A percentile compares a stretch with the other conserved stretches of the same genome.
Conservation (phyloP, 2,113 vertebrate genomes). For the Pitta sordida region DNA sequence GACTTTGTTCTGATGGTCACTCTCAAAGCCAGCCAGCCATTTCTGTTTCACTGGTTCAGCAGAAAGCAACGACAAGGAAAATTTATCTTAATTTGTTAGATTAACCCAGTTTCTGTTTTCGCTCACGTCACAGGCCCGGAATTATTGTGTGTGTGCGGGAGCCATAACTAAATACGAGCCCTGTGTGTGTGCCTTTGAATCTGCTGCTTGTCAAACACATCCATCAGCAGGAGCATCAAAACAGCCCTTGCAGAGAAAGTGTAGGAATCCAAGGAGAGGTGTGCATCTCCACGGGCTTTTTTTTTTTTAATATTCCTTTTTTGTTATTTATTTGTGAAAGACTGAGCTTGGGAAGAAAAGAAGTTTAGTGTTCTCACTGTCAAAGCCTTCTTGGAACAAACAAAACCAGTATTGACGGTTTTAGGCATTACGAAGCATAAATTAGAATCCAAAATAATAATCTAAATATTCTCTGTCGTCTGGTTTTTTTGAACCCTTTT, state of each 20-base stretch:
- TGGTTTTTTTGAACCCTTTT: conserved; percentile 9
- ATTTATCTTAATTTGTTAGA: conserved; percentile 19
- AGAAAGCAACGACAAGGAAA: conserved; percentile 25
- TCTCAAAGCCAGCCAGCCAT: conserved; percentile 15
- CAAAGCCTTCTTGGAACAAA: conserved; percentile 6
- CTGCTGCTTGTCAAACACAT: not conserved
- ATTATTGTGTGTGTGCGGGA: conserved; percentile 42
- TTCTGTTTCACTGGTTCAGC: conserved; percentile 12
- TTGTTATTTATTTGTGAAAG: not conserved
- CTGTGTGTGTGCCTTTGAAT: not conserved
- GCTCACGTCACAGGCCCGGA: not conserved
- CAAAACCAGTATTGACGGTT: conserved; percentile 41
- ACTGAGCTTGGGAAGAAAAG: conserved; percentile 21
- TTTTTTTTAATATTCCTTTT: not conserved
- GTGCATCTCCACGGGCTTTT: not conserved
- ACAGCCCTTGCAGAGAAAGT: not conserved
- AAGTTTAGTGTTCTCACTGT: not conserved
- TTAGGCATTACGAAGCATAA: conserved; percentile 18
- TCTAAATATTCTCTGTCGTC: conserved; percentile 28
- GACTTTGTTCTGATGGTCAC: conserved; percentile 21
- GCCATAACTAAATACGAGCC: conserved; percentile 3
- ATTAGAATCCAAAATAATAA: conserved; percentile 39
- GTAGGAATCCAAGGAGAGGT: not conserved
- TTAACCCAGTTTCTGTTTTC: conserved; percentile 38
- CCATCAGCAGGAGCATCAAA: not conserved